These are phyloP conservation scores for Styela clava DNA, from an alignment of 23 tunicate species.

Conservation along the genomic window DNA sequence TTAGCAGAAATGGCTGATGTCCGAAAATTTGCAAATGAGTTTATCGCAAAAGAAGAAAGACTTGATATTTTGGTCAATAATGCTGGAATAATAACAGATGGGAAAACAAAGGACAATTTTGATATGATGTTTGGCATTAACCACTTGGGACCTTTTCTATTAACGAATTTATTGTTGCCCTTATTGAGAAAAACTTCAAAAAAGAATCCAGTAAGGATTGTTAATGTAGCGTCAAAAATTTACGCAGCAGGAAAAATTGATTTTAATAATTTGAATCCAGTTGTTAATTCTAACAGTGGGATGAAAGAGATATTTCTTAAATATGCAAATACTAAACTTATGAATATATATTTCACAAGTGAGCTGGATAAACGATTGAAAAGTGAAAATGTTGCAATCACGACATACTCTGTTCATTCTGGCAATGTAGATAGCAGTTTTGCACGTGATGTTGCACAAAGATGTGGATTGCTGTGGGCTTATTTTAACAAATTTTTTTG, in stretches of 20 bases:
- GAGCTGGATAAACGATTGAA: slow-evolving; percentile 17
- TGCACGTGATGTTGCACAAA: neutral
- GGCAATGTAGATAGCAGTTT: slow-evolving; percentile 3
- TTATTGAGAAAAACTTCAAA: neutral
- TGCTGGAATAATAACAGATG: slow-evolving; percentile 6
- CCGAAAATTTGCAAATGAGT: neutral
- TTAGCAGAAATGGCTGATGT: slow-evolving; percentile 12
- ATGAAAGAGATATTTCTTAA: neutral
- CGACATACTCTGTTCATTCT: slow-evolving; percentile 19
- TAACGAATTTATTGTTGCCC: slow-evolving; percentile 22
- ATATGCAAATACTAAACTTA: slow-evolving; percentile 18
- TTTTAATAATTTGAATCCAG: slow-evolving; percentile 16
- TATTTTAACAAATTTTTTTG: neutral
- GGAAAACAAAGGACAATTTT: neutral
- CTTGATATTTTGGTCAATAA: slow-evolving; percentile 20
- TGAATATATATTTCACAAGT: slow-evolving; percentile 25
- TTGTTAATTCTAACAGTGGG: neutral
- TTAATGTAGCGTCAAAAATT: slow-evolving; percentile 2
- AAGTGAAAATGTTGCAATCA: slow-evolving; percentile 1
- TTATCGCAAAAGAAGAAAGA: neutral
- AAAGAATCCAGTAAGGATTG: slow-evolving; percentile 24
- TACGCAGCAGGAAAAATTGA: slow-evolving; percentile 12
- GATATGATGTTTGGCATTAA: slow-evolving; percentile 23
- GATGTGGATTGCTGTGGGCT: neutral
- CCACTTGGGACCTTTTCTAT: slow-evolving; percentile 16